phyloP scores from a whole-genome alignment of 2,888 invertebrate species.

The Gonocerus acuteangulatus region DNA sequence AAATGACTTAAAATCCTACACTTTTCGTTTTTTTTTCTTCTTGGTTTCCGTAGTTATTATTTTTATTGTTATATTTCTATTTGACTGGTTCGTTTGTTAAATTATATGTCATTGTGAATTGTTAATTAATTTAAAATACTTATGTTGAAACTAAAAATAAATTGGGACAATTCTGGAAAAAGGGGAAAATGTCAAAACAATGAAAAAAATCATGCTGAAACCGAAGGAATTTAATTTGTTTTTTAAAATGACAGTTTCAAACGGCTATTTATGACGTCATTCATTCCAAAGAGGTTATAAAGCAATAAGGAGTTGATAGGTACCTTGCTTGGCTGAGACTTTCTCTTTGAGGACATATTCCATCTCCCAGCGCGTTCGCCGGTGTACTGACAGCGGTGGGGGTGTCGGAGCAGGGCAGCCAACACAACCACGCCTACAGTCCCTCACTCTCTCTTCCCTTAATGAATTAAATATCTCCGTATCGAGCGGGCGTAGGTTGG shows the following conservation, averaged over 20 bases:
- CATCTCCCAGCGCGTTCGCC: neutral
- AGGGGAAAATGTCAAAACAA: too few species aligned
- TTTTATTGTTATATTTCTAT: too few species aligned
- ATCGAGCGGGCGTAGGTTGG: neutral
- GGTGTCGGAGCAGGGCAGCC: constrained; percentile 3
- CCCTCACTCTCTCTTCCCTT: too few species aligned
- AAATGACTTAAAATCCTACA: too few species aligned
- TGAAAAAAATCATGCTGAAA: neutral
- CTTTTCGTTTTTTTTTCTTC: too few species aligned
- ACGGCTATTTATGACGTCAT: neutral
- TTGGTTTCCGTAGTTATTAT: too few species aligned
- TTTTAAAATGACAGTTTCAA: neutral
- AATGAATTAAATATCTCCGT: constrained; percentile 22
- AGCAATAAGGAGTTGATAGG: neutral
- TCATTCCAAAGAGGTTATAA: neutral
- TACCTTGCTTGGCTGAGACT: constrained; percentile 10
- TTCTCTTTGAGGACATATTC: constrained; percentile 11
- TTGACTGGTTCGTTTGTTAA: too few species aligned
- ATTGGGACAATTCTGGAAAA: too few species aligned
- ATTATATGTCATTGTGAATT: too few species aligned
- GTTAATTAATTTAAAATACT: too few species aligned
- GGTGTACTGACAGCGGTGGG: neutral
- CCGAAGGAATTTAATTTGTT: neutral
- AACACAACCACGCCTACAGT: constrained; percentile 32
- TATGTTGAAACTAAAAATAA: too few species aligned